Evolutionary conservation across 2,113 vertebrate species (phyloP).

Genomic region (Vimba vimba): DNA sequence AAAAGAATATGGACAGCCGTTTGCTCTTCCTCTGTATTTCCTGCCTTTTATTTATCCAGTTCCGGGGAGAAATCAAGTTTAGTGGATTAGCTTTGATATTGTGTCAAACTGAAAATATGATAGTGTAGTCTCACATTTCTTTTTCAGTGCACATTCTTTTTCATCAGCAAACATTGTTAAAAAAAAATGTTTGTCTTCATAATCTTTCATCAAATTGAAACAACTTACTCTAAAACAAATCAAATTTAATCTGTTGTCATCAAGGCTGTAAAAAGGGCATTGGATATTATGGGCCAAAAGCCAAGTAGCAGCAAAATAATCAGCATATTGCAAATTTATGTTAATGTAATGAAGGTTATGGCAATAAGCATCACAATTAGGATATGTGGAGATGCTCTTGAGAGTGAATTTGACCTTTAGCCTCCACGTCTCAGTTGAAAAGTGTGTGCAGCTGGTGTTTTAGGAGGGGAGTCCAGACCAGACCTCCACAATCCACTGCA

Average conservation of each 20-base stretch:
- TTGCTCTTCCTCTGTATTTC: neutral
- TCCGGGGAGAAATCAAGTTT: neutral
- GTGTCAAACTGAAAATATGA: no score
- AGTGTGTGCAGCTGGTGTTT: neutral
- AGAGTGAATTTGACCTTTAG: neutral
- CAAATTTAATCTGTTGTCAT: neutral
- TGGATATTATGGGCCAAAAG: neutral
- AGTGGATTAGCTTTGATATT: no score
- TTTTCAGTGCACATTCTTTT: no score
- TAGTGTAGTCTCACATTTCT: no score
- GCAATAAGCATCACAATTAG: neutral
- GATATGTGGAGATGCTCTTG: conserved; percentile 5
- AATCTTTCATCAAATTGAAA: no score
- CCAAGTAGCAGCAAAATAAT: neutral
- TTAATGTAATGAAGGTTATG: neutral
- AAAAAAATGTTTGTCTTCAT: no score
- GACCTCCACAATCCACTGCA: no score
- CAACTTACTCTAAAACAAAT: no score
- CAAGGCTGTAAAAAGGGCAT: neutral
- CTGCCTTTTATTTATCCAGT: neutral
- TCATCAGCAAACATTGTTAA: no score
- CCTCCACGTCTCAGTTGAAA: neutral
- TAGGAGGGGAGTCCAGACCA: neutral
- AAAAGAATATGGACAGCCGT: no score
- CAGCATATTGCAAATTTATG: neutral